Evolutionary conservation across 2,113 vertebrate species (phyloP).

Genomic region (Clarias magur): DNA sequence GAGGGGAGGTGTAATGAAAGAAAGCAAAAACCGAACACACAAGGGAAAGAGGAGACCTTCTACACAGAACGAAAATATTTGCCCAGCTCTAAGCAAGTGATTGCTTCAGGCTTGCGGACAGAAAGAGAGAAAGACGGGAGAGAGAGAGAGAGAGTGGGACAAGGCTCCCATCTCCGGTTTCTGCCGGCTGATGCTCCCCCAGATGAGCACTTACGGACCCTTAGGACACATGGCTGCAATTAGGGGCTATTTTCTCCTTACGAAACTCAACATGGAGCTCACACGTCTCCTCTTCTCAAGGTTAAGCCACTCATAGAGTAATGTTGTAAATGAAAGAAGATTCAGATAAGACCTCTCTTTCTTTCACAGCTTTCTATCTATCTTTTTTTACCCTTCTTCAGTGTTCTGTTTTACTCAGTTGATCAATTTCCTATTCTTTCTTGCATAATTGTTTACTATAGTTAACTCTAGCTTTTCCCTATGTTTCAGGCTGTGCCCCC

Average conservation of each 20-base stretch:
- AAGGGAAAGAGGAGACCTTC: constrained; percentile 46
- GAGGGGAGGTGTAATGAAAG: constrained; percentile 5
- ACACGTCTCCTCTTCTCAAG: constrained; percentile 65
- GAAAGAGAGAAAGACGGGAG: constrained; percentile 42
- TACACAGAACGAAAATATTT: constrained; percentile 68
- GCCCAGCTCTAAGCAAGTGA: constrained; percentile 60
- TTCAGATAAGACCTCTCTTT: constrained; percentile 49
- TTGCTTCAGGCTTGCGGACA: constrained; percentile 61
- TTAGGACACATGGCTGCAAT: constrained; percentile 83
- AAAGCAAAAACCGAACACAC: constrained; percentile 40
- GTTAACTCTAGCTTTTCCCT: background rate
- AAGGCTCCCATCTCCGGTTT: constrained; percentile 64
- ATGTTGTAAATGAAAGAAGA: constrained; percentile 71
- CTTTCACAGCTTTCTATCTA: constrained; percentile 28
- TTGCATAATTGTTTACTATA: background rate
- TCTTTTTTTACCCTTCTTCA: constrained; percentile 31
- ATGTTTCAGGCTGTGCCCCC: constrained; percentile 87
- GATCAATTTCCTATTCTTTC: background rate
- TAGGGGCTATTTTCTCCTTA: constrained; percentile 76
- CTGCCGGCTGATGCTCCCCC: constrained; percentile 68
- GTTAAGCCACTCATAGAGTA: constrained; percentile 71
- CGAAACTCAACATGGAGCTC: constrained; percentile 73
- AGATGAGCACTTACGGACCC: constrained; percentile 72
- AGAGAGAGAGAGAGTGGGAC: constrained; percentile 38
- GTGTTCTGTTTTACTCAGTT: background rate